Percentiles rank a stretch among this genome's conserved stretches.
Evolutionary conservation across 2,888 invertebrate species (phyloP).

Genomic region (Abscondita cerata): DNA sequence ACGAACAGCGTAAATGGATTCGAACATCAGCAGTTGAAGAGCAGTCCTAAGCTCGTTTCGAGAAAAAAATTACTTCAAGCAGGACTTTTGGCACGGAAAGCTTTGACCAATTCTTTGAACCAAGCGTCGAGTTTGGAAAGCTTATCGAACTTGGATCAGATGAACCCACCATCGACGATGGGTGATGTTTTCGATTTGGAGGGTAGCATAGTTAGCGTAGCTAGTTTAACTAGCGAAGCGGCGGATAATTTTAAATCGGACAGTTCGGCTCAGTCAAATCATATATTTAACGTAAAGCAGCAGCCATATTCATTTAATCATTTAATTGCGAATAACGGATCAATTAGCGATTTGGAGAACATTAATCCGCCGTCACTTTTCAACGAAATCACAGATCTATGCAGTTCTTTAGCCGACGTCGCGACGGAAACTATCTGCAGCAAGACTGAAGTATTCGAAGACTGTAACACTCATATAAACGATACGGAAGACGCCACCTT

Average conservation of each 20-base stretch:
- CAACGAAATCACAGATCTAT: conserved; percentile 71
- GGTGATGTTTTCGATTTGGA: conserved; percentile 78
- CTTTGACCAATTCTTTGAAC: conserved; percentile 65
- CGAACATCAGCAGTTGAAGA: conserved; percentile 37
- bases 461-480: conserved; percentile 62
- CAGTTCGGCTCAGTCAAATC: conserved; percentile 39
- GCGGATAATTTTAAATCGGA: conserved; percentile 64
- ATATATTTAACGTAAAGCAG: conserved; percentile 65
- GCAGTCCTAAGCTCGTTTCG: conserved; percentile 49
- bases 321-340: conserved; percentile 47
- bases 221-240: conserved; percentile 82
- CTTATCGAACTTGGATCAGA: conserved; percentile 76
- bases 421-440: conserved; percentile 64
- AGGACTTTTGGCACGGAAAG: conserved; percentile 74
- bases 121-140: conserved; percentile 67
- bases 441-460: conserved; percentile 65
- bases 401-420: conserved; percentile 60
- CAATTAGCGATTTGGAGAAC: conserved; percentile 68
- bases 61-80: conserved; percentile 74
- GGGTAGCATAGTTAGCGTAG: conserved; percentile 83
- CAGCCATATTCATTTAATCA: conserved; percentile 57
- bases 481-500: conserved; percentile 57
- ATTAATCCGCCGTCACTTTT: conserved; percentile 76
- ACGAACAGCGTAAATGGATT: conserved; percentile 57
- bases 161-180: conserved; percentile 85